Percentiles rank a stretch among this genome's conserved stretches.
These are phyloP conservation scores for Drosophila biarmipes DNA, from an alignment of 1,140 invertebrate genomes.

Conservation along the genomic window DNA sequence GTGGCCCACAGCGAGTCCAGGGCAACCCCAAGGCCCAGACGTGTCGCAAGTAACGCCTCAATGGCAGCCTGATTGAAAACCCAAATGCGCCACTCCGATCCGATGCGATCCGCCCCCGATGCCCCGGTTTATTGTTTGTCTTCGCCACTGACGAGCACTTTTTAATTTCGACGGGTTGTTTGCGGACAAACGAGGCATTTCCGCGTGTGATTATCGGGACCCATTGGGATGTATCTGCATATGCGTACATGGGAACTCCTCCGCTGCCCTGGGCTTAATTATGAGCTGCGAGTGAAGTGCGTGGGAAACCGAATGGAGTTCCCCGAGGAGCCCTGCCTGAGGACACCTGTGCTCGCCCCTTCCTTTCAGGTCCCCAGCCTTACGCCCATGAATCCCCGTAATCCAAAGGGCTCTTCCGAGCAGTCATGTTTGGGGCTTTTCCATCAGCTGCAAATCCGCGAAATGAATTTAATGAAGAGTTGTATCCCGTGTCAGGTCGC, in stretches of 20 bases:
- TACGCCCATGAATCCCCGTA: not conserved
- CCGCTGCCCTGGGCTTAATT: conserved; percentile 48
- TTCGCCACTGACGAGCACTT: conserved; percentile 54
- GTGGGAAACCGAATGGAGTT: conserved; percentile 56
- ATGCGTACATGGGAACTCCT: conserved; percentile 2
- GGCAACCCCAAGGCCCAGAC: conserved; percentile 40
- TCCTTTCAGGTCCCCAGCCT: not conserved
- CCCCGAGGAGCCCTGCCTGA: not conserved
- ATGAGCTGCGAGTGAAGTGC: conserved; percentile 63
- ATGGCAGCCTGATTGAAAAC: conserved; percentile 77
- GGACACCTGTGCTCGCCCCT: conserved; percentile 10
- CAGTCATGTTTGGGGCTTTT: conserved; percentile 11
- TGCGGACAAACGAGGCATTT: conserved; percentile 73
- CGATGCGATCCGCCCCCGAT: conserved; percentile 6
- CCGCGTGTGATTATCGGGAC: conserved; percentile 61
- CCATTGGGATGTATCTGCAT: conserved; percentile 9
- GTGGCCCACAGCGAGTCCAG: conserved; percentile 32
- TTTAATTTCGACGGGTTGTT: conserved; percentile 60
- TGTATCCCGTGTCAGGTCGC: conserved; percentile 14
- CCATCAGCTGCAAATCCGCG: conserved; percentile 19
- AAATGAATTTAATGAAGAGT: conserved; percentile 56
- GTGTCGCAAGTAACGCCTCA: conserved; percentile 71
- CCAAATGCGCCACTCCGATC: conserved; percentile 52
- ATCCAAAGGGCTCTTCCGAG: not conserved
- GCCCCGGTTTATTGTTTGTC: conserved; percentile 61